These are phyloP conservation scores for Yasuhikotakia modesta DNA, from an alignment of 2,797 vertebrate species.

Conservation along the genomic window DNA sequence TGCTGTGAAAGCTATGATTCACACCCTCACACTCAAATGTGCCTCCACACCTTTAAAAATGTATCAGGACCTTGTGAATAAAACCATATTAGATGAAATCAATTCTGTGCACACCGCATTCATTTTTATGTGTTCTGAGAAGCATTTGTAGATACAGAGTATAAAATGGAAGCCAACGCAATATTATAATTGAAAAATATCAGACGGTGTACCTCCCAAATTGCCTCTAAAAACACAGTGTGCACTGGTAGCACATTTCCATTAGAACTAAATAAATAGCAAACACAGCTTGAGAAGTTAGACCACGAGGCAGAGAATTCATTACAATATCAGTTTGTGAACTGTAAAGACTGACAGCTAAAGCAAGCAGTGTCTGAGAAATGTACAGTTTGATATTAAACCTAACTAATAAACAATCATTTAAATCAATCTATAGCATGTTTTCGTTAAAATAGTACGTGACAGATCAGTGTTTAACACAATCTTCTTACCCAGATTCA, in stretches of 20 bases:
- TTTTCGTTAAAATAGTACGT: too few species aligned
- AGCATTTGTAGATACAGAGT: constrained; percentile 15
- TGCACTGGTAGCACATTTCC: constrained; percentile 29
- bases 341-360: constrained; percentile 3
- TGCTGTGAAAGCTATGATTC: constrained; percentile 48
- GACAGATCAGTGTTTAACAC: too few species aligned
- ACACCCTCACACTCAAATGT: constrained; percentile 17
- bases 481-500: too few species aligned
- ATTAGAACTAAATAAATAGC: constrained; percentile 44
- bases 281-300: constrained; percentile 2
- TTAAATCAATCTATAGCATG: background rate
- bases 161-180: constrained; percentile 27
- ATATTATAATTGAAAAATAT: constrained; percentile 48
- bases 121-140: constrained; percentile 26
- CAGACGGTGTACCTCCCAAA: constrained; percentile 22
- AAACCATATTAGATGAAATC: constrained; percentile 26
- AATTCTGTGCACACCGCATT: constrained; percentile 30
- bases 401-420: background rate
- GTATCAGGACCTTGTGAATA: constrained; percentile 19
- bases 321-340: constrained; percentile 6
- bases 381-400: background rate
- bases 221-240: constrained; percentile 35
- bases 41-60: background rate
- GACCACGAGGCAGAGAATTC: constrained; percentile 6
- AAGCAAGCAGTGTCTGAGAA: background rate